A percentile compares a stretch with the other conserved stretches of the same genome.
Evolutionary conservation across 2,113 vertebrate species (phyloP).

Genomic region (Oreotrochilus melanogaster): DNA sequence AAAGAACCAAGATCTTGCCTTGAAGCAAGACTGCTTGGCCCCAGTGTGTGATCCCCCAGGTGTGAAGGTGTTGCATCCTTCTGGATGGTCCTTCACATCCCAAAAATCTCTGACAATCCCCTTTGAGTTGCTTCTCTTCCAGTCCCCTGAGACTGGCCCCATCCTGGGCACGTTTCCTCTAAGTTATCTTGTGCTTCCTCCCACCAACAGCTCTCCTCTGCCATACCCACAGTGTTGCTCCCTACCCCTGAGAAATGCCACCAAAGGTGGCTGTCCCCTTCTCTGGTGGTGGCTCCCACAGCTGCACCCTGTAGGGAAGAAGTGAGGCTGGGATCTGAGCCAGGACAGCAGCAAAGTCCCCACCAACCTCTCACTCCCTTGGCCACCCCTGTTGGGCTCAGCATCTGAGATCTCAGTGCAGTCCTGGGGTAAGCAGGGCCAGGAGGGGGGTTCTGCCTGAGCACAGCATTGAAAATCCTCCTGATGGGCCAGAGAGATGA

Average conservation of each 20-base stretch:
- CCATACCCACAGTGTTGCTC: accelerated
- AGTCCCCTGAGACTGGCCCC: background rate
- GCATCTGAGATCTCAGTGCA: background rate
- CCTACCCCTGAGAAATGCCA: background rate
- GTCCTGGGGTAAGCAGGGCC: background rate
- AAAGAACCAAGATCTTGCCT: background rate
- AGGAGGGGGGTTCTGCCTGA: background rate
- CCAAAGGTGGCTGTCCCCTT: background rate
- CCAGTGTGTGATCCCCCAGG: background rate
- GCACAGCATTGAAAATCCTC: background rate
- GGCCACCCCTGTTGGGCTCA: background rate
- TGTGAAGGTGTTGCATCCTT: background rate
- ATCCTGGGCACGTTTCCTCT: background rate
- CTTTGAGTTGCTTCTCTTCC: background rate
- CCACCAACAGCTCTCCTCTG: accelerated
- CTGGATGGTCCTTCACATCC: background rate
- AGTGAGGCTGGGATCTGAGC: conserved; percentile 49
- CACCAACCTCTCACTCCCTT: background rate
- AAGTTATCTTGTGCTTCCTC: background rate
- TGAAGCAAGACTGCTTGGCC: background rate
- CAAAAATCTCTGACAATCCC: background rate
- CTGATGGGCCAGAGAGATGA: too few relatives aligned
- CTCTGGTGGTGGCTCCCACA: background rate
- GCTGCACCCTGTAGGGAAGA: conserved; percentile 37
- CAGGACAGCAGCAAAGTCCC: background rate